These are phyloP conservation scores for Schizothorax lantsangensis DNA, from an alignment of 2,797 vertebrate genomes.

Conservation along the genomic window DNA sequence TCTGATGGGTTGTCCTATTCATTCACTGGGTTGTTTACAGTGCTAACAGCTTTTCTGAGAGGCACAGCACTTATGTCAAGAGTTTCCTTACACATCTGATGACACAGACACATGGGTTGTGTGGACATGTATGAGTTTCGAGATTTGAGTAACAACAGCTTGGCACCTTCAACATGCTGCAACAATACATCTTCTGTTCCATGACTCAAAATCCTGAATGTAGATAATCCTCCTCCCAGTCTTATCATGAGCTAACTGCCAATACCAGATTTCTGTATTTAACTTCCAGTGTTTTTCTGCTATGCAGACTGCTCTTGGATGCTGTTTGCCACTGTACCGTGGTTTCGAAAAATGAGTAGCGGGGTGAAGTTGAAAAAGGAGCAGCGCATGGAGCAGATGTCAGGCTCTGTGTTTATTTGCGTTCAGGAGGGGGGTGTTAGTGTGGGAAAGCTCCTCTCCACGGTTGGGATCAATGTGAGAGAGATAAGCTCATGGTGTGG, in stretches of 20 bases:
- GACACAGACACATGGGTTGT: conserved; percentile 77
- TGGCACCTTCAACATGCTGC: conserved; percentile 55
- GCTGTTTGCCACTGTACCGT: background rate
- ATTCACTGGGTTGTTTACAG: conserved; percentile 59
- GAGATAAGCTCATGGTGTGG: conserved; percentile 76
- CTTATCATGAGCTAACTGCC: conserved; percentile 17
- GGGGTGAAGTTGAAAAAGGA: conserved; percentile 31
- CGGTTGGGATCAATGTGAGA: conserved; percentile 72
- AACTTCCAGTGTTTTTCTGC: conserved; percentile 10
- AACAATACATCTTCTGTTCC: conserved; percentile 60
- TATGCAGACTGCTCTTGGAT: background rate
- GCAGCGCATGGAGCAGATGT: conserved; percentile 64
- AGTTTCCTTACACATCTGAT: conserved; percentile 63
- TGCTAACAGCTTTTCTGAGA: conserved; percentile 65
- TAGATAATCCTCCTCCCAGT: background rate
- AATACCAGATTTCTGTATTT: conserved; percentile 9
- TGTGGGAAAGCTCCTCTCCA: conserved; percentile 77
- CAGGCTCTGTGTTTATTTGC: conserved; percentile 73
- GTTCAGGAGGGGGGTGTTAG: conserved; percentile 60
- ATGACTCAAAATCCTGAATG: conserved; percentile 53
- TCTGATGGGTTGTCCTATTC: conserved; percentile 24
- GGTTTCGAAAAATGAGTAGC: conserved; percentile 47
- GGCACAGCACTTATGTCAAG: conserved; percentile 36
- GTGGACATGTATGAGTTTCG: conserved; percentile 27
- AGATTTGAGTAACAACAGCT: conserved; percentile 64